Conservation (phyloP, 2,113 vertebrate genomes). For the Ctenomys sociabilis region DNA sequence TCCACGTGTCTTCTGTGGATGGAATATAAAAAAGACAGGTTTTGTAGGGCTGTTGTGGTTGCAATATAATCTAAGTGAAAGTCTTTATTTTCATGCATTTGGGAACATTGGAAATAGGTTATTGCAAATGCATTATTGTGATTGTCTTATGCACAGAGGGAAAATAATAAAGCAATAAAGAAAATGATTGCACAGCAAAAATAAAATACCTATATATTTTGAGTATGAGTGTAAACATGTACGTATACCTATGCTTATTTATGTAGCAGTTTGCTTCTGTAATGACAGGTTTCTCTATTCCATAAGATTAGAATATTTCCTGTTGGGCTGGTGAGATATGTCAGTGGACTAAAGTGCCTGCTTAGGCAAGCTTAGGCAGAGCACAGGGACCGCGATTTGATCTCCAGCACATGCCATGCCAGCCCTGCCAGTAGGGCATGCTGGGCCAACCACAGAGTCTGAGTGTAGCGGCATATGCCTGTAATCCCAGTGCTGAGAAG, state of each 20-base stretch:
- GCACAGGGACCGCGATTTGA: too few species aligned
- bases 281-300: neutral
- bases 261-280: neutral
- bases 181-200: neutral
- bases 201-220: neutral
- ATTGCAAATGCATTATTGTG: neutral
- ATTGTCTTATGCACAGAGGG: neutral
- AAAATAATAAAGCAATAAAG: constrained; percentile 7
- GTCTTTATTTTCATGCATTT: constrained; percentile 29
- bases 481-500: too few species aligned
- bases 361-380: too few species aligned
- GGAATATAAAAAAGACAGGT: constrained; percentile 13
- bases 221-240: neutral
- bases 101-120: constrained; percentile 21
- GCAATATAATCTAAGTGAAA: neutral
- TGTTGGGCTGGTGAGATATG: neutral
- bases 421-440: too few species aligned
- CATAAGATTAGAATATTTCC: constrained; percentile 15
- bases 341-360: too few species aligned
- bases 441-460: too few species aligned
- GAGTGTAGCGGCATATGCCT: too few species aligned
- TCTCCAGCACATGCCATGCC: too few species aligned
- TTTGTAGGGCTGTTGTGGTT: neutral
- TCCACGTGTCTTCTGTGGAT: neutral
- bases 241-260: neutral